Base-by-base conservation (phyloP, 1,140 invertebrate genomes). In the Plodia interpunctella region DNA sequence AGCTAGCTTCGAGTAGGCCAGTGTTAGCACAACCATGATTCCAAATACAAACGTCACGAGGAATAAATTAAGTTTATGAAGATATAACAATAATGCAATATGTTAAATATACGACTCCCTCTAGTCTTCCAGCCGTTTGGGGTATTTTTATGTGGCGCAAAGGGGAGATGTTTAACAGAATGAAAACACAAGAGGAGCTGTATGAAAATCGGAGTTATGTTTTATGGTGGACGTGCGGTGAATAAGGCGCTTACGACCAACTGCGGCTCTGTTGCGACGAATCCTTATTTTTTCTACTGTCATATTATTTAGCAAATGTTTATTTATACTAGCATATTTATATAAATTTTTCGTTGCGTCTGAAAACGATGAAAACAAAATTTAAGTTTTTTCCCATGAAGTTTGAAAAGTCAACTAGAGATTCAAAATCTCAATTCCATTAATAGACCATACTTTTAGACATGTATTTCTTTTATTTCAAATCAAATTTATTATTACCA, bases 141-240 rank as follows among this genome's bases (percentile, higher is more conserved):
- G 69, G 67, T 68, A 70, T 77, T 80, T 73, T 76, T 71, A 71
- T 70, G 67, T 60, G 60, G 19, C 51, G 63, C 62, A 63, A 63
- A 65, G 62, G 74, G 73, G 71, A 69, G 63, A 72, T 67, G 62
- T 72, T 75, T 70, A 74, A 68, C 60, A 70, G 71, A 80, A 78
- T 74, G 66, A 68, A 72, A 71, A 77, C 66, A 77, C 63, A 72
- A 68, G 68, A 62, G 58, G 64, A 70, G 65, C 68, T 71, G 70
- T 78, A 83, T 80, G 77, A 85, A 83, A 83, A 82, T 84, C 81
- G 71, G 70, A 78, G 73, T 79, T 82, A 87, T 80, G 74, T 82
- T 84, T 87, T 87, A 82, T 80, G 76, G 76, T 74, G 74, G 71
- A 81, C 81, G 80, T 79, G 78, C 65, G 59, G 57, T 53, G 80